These are phyloP conservation scores for Tenthredo scrophulariae DNA, from an alignment of 2,888 invertebrate species.

Conservation along the genomic window DNA sequence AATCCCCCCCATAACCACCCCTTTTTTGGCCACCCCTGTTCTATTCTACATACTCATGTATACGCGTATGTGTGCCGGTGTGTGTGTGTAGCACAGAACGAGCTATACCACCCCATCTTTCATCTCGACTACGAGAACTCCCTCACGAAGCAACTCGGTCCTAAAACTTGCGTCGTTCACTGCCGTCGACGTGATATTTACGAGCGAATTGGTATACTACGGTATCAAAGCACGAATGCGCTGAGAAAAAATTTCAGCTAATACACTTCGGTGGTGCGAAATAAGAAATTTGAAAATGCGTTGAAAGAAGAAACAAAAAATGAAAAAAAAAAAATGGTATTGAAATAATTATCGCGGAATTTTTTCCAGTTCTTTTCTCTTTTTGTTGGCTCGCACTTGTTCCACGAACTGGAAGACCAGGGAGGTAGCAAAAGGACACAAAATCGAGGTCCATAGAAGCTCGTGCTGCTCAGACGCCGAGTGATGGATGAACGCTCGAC, in stretches of 20 bases:
- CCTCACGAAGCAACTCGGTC: slow-evolving; percentile 37
- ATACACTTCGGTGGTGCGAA: neutral
- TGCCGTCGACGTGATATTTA: slow-evolving; percentile 44
- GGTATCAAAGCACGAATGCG: neutral
- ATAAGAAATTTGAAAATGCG: neutral
- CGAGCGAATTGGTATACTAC: slow-evolving; percentile 29
- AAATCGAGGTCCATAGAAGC: slow-evolving; percentile 54
- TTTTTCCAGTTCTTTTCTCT: neutral
- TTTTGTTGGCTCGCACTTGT: neutral
- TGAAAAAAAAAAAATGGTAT: neutral
- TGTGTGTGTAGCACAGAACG: neutral
- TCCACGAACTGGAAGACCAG: slow-evolving; percentile 31
- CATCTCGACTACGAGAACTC: slow-evolving; percentile 48
- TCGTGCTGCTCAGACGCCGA: slow-evolving; percentile 57
- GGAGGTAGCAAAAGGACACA: slow-evolving; percentile 52
- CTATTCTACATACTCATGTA: slow-evolving; percentile 24
- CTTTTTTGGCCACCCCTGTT: slow-evolving; percentile 45
- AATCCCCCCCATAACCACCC: slow-evolving; percentile 45
- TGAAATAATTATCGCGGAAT: slow-evolving; percentile 1
- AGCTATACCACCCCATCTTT: slow-evolving; percentile 46
- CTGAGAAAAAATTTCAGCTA: neutral
- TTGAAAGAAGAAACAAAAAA: neutral
- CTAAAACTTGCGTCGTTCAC: slow-evolving; percentile 48
- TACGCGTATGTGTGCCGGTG: neutral
- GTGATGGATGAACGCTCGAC: slow-evolving; percentile 75